Evolutionary conservation across 2,888 invertebrate genomes (phyloP).

Genomic region (Conistra vaccinii): DNA sequence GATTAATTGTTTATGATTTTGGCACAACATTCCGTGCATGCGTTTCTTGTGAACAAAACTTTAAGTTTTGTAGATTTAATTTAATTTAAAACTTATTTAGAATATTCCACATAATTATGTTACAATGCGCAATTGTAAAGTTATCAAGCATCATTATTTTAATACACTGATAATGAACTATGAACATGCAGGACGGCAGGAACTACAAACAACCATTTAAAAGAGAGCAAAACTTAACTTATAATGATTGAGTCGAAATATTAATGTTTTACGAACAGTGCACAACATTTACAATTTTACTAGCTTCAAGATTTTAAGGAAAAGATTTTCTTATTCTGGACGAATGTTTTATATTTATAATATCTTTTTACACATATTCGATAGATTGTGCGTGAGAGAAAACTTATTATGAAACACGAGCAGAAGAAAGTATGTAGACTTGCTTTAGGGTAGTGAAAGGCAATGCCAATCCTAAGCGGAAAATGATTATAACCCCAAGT

Average conservation of each 20-base stretch:
- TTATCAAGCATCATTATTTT: constrained; percentile 56
- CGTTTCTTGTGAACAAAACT: constrained; percentile 59
- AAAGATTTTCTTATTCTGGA: constrained; percentile 45
- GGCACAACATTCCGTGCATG: constrained; percentile 66
- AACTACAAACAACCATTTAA: constrained; percentile 75
- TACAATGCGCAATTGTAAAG: constrained; percentile 45
- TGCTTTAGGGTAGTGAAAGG: constrained; percentile 3
- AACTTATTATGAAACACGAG: constrained; percentile 31
- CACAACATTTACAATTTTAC: constrained; percentile 38
- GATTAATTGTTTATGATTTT: constrained; percentile 56
- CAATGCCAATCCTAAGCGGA: neutral
- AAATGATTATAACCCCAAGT: constrained; percentile 4
- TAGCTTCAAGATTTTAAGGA: constrained; percentile 34
- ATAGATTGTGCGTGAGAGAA: constrained; percentile 28
- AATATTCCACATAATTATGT: constrained; percentile 35
- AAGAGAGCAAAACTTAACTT: constrained; percentile 66
- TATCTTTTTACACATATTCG: constrained; percentile 34
- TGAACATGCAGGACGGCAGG: constrained; percentile 75
- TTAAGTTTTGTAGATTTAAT: constrained; percentile 56
- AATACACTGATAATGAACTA: constrained; percentile 53
- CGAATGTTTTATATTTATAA: constrained; percentile 44
- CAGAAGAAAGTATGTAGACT: neutral
- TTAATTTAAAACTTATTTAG: constrained; percentile 41
- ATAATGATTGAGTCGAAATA: constrained; percentile 42
- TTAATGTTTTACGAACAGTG: constrained; percentile 38